phyloP scores from a whole-genome alignment of 2,888 invertebrate genomes.

The Marronus borbonicus region DNA sequence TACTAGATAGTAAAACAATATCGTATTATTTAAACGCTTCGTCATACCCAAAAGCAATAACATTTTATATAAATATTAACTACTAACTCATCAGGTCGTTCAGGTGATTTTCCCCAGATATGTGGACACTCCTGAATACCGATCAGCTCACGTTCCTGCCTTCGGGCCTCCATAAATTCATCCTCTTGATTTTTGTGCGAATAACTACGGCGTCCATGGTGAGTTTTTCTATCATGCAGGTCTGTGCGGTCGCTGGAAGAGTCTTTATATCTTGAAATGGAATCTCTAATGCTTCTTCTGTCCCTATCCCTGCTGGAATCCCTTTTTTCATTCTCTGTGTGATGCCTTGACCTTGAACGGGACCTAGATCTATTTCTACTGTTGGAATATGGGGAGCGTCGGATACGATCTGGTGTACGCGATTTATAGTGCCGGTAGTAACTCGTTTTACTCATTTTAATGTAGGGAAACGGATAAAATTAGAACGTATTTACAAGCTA shows the following conservation, averaged over 20 bases:
- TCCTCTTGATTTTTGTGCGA: conserved; percentile 71
- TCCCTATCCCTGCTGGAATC: conserved; percentile 18
- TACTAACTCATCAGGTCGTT: conserved; percentile 76
- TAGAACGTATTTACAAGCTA: background rate
- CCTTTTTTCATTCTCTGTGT: background rate
- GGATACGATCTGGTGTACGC: conserved; percentile 13
- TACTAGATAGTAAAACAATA: background rate
- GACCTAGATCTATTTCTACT: conserved; percentile 45
- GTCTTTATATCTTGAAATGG: conserved; percentile 41
- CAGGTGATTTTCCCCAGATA: conserved; percentile 85
- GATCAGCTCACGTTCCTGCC: conserved; percentile 83
- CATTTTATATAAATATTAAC: conserved; percentile 11
- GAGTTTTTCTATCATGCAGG: conserved; percentile 34
- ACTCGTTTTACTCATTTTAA: conserved; percentile 26
- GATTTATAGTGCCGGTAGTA: conserved; percentile 1
- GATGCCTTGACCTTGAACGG: conserved; percentile 39
- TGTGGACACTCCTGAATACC: conserved; percentile 79
- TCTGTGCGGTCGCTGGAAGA: conserved; percentile 1
- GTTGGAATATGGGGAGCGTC: conserved; percentile 12
- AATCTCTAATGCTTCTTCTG: conserved; percentile 29
- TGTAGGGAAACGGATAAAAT: background rate
- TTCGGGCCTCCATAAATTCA: conserved; percentile 80
- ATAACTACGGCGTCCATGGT: conserved; percentile 34
- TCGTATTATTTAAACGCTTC: background rate
- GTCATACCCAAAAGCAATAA: conserved; percentile 3